Evolutionary conservation across 92 coral and sea anemone genomes (phyloP), one percentile per base, ranked within the genome.

Genomic region (Umimayanthus kanabou): DNA sequence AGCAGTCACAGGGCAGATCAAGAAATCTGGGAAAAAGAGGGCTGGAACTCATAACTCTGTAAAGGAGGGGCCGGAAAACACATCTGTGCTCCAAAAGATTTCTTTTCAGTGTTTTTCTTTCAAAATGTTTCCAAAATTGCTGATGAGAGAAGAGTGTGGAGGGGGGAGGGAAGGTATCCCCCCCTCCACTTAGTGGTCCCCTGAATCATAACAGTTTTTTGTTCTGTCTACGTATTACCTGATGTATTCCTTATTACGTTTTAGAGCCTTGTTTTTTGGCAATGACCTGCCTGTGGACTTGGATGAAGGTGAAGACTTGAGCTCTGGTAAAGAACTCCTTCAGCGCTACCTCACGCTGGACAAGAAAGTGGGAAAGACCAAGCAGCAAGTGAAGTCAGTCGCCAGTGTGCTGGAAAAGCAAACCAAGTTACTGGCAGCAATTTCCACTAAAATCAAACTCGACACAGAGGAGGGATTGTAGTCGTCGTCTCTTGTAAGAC

Each of bases 291-390:
- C 76, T 15, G 23, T 69, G 26, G 78, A 69, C 47, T 70, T 39
- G 30, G 78, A 70, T 11, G 78, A 83, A 70, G 78, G 70, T 6
- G 43, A 89, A 65, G 94, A 89, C 4, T 9, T 45, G 20, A 58
- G 57, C 45, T 8, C 87, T 39, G 86, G 74, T 45, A 69, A 49
- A 25, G 92, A 80, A 58, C 88, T 89, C 2, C 90, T 85, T 13
- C 85, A 74, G 37, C 87, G 90, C 26, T 75, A 88, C 15, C 80
- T 64, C 13, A 49, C 64, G 13, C 85, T 92, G 26, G 67, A 87
- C 42, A 89, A 89, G 73, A 91, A 92, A 70, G 55, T 92, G 49
- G 88, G 65, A 33, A 92, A 86, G 76, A 82, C 90, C 22, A 92
- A 92, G 49, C 82, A 76, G 78, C 90, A 86, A 26, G 88, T 84